phyloP scores from a whole-genome alignment of 2,888 invertebrate genomes.

The Steromphala cineraria region DNA sequence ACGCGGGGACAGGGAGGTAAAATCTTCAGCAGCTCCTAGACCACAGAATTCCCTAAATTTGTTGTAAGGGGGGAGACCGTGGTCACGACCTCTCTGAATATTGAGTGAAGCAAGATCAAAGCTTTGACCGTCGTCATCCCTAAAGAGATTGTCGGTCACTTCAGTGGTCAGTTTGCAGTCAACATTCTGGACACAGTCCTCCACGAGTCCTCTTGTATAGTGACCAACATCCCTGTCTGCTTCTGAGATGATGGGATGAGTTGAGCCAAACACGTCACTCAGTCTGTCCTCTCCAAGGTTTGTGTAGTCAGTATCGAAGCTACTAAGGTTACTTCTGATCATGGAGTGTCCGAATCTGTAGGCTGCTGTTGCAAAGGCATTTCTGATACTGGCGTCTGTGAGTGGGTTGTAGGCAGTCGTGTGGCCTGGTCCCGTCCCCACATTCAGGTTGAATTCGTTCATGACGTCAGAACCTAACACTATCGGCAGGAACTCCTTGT shows the following conservation, averaged over 20 bases:
- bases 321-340: not conserved
- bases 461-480: not conserved
- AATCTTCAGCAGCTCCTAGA: not conserved
- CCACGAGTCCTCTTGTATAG: not conserved
- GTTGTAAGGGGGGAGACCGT: constrained; percentile 87
- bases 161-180: not conserved
- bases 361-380: not conserved
- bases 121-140: constrained; percentile 65
- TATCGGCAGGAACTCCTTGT: not conserved
- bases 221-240: not conserved
- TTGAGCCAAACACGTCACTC: not conserved
- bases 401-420: not conserved
- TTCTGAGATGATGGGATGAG: not conserved
- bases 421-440: not conserved
- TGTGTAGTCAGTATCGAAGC: not conserved
- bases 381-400: constrained; percentile 4
- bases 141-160: constrained; percentile 81
- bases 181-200: not conserved
- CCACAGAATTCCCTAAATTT: constrained; percentile 79
- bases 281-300: not conserved
- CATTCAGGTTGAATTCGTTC: not conserved
- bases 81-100: constrained; percentile 91
- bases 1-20: no score
- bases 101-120: constrained; percentile 90
- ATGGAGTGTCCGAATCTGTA: constrained; percentile 6